A percentile compares a stretch with the other conserved stretches of the same genome.
phyloP scores from a whole-genome alignment of 2,113 vertebrate species.

The Vireo altiloquus region DNA sequence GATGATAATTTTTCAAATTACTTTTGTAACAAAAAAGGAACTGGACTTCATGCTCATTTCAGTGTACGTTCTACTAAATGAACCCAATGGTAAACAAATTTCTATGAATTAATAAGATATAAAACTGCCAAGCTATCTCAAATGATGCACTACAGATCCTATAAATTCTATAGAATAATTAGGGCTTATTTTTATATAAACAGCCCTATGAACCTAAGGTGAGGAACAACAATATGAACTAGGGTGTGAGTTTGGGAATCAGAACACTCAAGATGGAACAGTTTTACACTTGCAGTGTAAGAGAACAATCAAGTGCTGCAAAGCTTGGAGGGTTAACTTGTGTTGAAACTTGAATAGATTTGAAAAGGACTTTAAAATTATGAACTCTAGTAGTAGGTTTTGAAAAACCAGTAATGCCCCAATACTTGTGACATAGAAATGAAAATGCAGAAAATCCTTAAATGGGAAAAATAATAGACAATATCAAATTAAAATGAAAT shows the following conservation, averaged over 20 bases:
- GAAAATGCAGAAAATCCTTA: neutral
- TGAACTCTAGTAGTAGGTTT: neutral
- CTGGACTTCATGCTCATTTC: neutral
- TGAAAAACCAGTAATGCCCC: neutral
- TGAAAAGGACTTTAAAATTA: neutral
- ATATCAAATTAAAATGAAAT: neutral
- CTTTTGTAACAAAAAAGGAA: neutral
- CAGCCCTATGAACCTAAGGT: neutral
- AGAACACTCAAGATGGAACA: neutral
- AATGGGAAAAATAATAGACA: neutral
- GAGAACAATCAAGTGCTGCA: neutral
- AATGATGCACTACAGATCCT: neutral
- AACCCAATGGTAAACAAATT: neutral
- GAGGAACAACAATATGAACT: neutral
- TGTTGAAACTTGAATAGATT: neutral
- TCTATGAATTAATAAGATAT: neutral
- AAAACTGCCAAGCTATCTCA: neutral
- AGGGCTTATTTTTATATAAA: neutral
- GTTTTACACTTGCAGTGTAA: neutral
- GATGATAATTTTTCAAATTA: neutral
- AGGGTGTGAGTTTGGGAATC: neutral
- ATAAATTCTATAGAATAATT: neutral
- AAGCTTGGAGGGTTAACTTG: neutral
- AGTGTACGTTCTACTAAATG: neutral
- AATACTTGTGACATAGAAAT: neutral